phyloP scores from a whole-genome alignment of 1,140 invertebrate genomes.

The Calycopis cecrops region DNA sequence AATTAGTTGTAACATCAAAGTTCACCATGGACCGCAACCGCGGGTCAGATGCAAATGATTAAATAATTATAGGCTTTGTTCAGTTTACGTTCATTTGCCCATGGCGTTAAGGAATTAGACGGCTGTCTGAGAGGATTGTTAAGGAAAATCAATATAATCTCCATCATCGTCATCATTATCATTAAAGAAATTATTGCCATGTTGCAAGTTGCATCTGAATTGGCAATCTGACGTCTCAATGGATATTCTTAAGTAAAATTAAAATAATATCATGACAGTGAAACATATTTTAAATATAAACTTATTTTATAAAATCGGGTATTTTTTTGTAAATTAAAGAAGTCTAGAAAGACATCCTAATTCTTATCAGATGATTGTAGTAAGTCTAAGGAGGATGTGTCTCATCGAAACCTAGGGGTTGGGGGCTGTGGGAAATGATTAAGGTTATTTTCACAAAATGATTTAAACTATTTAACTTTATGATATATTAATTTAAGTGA shows the following conservation, averaged over 20 bases:
- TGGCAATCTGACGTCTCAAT: neutral
- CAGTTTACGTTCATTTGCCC: constrained; percentile 4
- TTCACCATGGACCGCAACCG: neutral
- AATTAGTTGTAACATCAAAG: neutral
- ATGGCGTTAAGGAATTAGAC: constrained; percentile 8
- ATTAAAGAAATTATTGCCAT: neutral
- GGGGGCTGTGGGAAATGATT: too few species aligned
- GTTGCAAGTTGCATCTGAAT: neutral
- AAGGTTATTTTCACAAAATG: too few species aligned
- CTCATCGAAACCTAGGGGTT: too few species aligned
- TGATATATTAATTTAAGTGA: too few species aligned
- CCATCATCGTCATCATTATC: neutral
- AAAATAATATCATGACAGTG: too few species aligned
- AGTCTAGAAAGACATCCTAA: too few species aligned
- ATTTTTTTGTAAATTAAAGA: too few species aligned
- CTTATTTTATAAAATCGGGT: too few species aligned
- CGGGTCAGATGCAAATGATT: constrained; percentile 6
- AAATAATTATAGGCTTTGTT: constrained; percentile 8
- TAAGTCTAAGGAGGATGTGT: too few species aligned
- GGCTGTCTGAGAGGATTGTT: neutral
- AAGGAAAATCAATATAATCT: constrained; percentile 4
- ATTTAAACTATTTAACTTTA: too few species aligned
- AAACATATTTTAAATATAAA: too few species aligned
- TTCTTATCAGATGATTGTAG: too few species aligned
- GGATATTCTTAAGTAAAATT: neutral